Conservation (phyloP, 2,113 vertebrate species). For the Leptosomus discolor region DNA sequence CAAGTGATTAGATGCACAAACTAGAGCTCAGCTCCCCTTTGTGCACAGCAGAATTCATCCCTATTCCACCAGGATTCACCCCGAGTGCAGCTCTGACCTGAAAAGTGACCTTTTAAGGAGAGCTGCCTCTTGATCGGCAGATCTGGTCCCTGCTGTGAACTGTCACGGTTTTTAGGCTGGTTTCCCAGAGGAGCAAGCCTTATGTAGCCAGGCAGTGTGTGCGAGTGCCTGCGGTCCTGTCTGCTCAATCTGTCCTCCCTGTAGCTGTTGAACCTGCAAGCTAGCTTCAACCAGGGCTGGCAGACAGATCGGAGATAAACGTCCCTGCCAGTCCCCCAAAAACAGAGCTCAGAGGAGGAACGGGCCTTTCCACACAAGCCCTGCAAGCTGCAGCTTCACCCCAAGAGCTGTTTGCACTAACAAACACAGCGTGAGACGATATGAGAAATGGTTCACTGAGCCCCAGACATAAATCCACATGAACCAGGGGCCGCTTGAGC, state of each 20-base stretch:
- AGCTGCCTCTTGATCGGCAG: background rate
- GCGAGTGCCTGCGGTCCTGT: background rate
- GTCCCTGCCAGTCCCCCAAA: background rate
- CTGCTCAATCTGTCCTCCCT: background rate
- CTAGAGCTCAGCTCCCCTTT: background rate
- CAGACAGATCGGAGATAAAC: fast-evolving
- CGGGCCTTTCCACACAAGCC: background rate
- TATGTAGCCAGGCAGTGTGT: background rate
- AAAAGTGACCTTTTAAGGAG: background rate
- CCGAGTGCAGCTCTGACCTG: background rate
- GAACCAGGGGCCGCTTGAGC: background rate
- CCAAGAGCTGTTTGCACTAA: background rate
- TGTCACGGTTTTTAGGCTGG: background rate
- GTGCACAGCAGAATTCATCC: background rate
- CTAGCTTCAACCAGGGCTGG: background rate
- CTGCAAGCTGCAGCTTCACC: background rate
- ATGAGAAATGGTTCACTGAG: background rate
- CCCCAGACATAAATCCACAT: background rate
- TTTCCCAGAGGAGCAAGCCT: background rate
- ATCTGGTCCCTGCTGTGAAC: background rate
- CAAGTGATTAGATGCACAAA: background rate
- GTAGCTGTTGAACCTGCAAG: background rate
- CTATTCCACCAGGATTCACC: background rate
- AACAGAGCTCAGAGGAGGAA: background rate
- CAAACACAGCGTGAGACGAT: fast-evolving